Percentiles rank a stretch among this genome's conserved stretches.
phyloP scores from a whole-genome alignment of 2,888 invertebrate species.

The Phoronis australis region DNA sequence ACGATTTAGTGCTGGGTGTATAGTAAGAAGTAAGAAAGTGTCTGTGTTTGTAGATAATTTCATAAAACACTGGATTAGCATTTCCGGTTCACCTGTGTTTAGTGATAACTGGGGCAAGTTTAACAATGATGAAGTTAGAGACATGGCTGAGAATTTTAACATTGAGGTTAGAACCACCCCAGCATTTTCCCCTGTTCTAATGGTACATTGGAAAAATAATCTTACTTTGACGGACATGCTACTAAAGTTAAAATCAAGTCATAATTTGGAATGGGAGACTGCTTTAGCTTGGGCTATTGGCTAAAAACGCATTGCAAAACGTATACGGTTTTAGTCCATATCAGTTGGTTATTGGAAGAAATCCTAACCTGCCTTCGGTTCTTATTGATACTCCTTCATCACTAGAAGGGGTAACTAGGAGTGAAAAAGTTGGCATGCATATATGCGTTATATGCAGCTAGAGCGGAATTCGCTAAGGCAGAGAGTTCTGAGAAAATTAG shows the following conservation, averaged over 20 bases:
- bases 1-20: conserved; percentile 7
- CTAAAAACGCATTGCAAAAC: conserved; percentile 5
- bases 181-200: conserved; percentile 1
- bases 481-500: too few species aligned
- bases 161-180: conserved; percentile 8
- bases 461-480: conserved; percentile 8
- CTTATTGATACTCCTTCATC: conserved; percentile 8
- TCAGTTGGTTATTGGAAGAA: conserved; percentile 8
- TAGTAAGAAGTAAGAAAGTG: conserved; percentile 4
- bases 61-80: too few species aligned
- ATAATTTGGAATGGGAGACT: conserved; percentile 6
- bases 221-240: conserved; percentile 9
- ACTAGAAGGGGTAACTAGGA: conserved; percentile 5
- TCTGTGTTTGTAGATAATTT: conserved; percentile 10
- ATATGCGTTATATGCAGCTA: conserved; percentile 3
- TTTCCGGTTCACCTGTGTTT: too few species aligned
- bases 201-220: conserved; percentile 1
- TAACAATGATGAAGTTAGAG: too few species aligned
- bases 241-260: conserved; percentile 5
- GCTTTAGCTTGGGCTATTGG: conserved; percentile 8
- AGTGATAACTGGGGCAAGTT: conserved; percentile 13
- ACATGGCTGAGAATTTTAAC: conserved; percentile 12
- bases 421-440: conserved; percentile 5
- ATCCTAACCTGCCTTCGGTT: conserved; percentile 8
- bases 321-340: too few species aligned